Evolutionary conservation across 2,888 invertebrate species (phyloP).

Genomic region (Ectemnius lituratus): DNA sequence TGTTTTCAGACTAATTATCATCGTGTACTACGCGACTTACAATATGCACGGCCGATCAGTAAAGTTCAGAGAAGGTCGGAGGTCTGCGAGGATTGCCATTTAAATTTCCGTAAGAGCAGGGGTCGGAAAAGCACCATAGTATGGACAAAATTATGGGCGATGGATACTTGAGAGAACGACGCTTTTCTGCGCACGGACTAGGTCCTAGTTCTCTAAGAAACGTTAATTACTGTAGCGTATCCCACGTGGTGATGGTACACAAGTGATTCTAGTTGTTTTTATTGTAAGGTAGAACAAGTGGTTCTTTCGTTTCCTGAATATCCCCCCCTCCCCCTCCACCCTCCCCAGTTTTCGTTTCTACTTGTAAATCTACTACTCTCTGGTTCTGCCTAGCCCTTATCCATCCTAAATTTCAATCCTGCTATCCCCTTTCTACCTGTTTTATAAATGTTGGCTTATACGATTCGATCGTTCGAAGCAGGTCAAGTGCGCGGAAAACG

Average conservation of each 20-base stretch:
- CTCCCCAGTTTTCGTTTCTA: conserved; percentile 9
- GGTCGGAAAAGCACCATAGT: conserved; percentile 20
- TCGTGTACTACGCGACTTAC: too few species aligned
- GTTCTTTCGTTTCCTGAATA: conserved; percentile 48
- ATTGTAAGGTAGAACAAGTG: conserved; percentile 62
- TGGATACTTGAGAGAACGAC: conserved; percentile 57
- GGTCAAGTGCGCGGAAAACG: conserved; percentile 66
- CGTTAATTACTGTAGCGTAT: conserved; percentile 70
- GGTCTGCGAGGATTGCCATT: conserved; percentile 13
- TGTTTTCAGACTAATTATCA: too few species aligned
- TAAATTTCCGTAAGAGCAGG: conserved; percentile 16
- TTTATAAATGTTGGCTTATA: conserved; percentile 44
- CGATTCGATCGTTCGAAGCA: conserved; percentile 48
- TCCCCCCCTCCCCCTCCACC: conserved; percentile 31
- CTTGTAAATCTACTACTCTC: background rate
- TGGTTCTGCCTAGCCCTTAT: conserved; percentile 10
- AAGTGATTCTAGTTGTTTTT: conserved; percentile 74
- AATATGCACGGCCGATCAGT: background rate
- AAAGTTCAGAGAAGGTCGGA: background rate
- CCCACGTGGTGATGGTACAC: conserved; percentile 72
- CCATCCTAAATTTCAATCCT: conserved; percentile 1
- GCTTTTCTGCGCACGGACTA: conserved; percentile 69
- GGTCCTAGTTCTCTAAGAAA: conserved; percentile 58
- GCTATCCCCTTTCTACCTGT: conserved; percentile 42
- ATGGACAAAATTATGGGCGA: conserved; percentile 28